Percentiles rank a stretch among this genome's conserved stretches.
Evolutionary conservation across 1,140 invertebrate species (phyloP).

Genomic region (Megalonaias nervosa): DNA sequence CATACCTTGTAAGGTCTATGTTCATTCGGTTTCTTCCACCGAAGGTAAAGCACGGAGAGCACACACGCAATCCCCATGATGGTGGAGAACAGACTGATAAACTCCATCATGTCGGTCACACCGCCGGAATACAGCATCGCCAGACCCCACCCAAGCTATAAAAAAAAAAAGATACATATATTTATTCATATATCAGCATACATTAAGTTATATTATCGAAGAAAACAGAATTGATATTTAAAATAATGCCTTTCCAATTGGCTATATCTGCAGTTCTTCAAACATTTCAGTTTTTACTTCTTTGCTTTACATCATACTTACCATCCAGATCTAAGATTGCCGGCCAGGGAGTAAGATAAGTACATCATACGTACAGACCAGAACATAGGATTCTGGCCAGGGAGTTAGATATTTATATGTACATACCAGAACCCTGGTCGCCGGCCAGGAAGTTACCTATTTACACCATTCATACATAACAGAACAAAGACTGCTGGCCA

Average conservation of each 20-base stretch:
- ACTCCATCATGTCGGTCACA: conserved; percentile 26
- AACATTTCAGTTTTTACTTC: too few species aligned
- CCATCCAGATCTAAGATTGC: conserved; percentile 21
- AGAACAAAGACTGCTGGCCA: neutral
- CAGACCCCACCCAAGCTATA: neutral
- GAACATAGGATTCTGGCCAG: neutral
- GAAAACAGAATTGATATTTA: too few species aligned
- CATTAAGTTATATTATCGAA: too few species aligned
- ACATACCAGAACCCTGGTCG: neutral
- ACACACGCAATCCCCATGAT: conserved; percentile 22
- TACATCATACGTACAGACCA: neutral
- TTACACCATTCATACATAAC: neutral
- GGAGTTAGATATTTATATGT: neutral
- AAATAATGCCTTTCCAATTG: too few species aligned
- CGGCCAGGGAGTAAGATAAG: conserved; percentile 29
- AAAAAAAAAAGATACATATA: too few species aligned
- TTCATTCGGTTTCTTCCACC: conserved; percentile 16
- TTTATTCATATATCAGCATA: too few species aligned
- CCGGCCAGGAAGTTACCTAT: neutral
- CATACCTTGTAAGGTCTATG: conserved; percentile 31
- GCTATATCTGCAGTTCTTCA: too few species aligned
- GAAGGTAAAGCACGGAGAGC: conserved; percentile 19
- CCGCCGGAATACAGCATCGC: conserved; percentile 29
- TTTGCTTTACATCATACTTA: neutral
- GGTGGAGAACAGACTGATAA: conserved; percentile 30